phyloP scores from a whole-genome alignment of 1,140 invertebrate species.

The Saccostrea echinata region DNA sequence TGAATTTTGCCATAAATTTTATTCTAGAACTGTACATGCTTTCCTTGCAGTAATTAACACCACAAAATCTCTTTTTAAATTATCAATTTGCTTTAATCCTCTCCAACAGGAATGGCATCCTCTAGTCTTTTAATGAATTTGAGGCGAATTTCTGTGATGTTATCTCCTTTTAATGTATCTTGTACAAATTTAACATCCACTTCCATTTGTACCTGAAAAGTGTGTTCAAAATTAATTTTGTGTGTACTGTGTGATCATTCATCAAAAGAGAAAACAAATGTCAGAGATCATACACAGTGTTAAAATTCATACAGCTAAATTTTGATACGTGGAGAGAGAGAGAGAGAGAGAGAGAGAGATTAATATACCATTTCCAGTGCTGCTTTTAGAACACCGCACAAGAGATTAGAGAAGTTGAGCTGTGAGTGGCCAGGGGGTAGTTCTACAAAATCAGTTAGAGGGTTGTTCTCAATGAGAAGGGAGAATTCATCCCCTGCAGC shows the following conservation, averaged over 20 bases:
- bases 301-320: neutral
- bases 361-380: slow-evolving; percentile 95
- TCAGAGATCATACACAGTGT: neutral
- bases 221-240: slow-evolving; percentile 38
- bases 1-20: neutral
- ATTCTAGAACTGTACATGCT: neutral
- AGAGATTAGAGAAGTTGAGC: slow-evolving; percentile 96
- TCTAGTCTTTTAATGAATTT: slow-evolving; percentile 97
- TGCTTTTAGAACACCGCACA: slow-evolving; percentile 92
- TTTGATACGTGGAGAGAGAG: slow-evolving; percentile 41
- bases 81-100: slow-evolving; percentile 86
- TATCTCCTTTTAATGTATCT: slow-evolving; percentile 97
- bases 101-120: slow-evolving; percentile 98
- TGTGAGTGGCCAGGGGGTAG: slow-evolving; percentile 92
- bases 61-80: neutral
- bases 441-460: slow-evolving; percentile 99
- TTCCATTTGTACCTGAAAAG: slow-evolving; percentile 85
- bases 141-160: slow-evolving; percentile 94
- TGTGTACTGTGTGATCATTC: neutral
- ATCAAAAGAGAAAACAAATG: no score
- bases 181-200: slow-evolving; percentile 87
- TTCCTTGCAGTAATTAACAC: neutral
- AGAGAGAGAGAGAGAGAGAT: slow-evolving; percentile 74
- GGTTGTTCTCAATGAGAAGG: slow-evolving; percentile 95
- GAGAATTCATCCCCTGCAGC: slow-evolving; percentile 97